These are phyloP conservation scores for Dryadula phaetusa DNA, from an alignment of 2,888 invertebrate genomes.

Conservation along the genomic window DNA sequence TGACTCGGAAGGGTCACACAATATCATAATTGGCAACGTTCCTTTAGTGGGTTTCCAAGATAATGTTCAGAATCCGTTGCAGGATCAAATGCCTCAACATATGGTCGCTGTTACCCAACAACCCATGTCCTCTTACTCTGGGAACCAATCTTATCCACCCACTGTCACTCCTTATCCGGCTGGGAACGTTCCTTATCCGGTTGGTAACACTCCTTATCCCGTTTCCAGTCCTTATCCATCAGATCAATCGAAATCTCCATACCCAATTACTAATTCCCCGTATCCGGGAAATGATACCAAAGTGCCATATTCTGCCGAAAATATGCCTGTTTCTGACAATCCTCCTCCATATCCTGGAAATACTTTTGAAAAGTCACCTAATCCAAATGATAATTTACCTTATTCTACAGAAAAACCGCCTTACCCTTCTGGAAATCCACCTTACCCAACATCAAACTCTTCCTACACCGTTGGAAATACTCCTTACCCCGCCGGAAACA, in stretches of 20 bases:
- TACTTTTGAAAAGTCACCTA: conserved; percentile 27
- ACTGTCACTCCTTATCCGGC: background rate
- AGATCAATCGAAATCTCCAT: conserved; percentile 48
- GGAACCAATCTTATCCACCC: conserved; percentile 3
- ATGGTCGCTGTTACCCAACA: conserved; percentile 53
- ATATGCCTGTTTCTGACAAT: conserved; percentile 24
- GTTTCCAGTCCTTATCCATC: conserved; percentile 45
- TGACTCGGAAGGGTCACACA: conserved; percentile 53
- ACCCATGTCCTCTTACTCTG: conserved; percentile 47
- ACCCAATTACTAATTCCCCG: conserved; percentile 29
- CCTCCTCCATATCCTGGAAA: conserved; percentile 41
- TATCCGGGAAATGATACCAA: conserved; percentile 37
- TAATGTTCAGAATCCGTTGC: conserved; percentile 52
- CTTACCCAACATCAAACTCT: conserved; percentile 36
- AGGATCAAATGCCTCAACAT: conserved; percentile 54
- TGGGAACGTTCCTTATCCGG: background rate
- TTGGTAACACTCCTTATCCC: conserved; percentile 24
- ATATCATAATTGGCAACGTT: conserved; percentile 63
- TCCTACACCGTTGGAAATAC: conserved; percentile 27
- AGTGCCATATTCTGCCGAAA: conserved; percentile 38
- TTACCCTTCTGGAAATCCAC: conserved; percentile 41
- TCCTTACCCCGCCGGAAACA: conserved; percentile 9
- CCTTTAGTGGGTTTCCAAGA: conserved; percentile 63
- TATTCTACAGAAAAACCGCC: conserved; percentile 40
- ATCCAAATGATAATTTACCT: conserved; percentile 35